Percentiles rank a stretch among this genome's conserved stretches.
Evolutionary conservation across 92 coral and sea anemone species (phyloP).

Genomic region (Porites cylindrica): DNA sequence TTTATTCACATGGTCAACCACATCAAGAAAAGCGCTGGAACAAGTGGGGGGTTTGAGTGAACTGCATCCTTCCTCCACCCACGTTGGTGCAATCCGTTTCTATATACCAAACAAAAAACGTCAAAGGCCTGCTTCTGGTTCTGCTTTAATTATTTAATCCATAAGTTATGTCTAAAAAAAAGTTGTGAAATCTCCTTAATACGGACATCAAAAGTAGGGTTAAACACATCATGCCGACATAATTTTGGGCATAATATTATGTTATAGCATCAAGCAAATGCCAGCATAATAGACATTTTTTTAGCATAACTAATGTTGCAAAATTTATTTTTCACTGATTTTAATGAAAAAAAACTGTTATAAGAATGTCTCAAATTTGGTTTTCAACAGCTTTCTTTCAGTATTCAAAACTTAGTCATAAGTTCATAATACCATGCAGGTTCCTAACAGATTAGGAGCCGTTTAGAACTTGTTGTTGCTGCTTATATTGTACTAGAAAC

Average conservation of each 20-base stretch:
- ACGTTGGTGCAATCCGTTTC: no score
- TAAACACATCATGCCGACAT: no score
- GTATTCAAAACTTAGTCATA: not conserved
- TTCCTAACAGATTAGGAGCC: constrained; percentile 11
- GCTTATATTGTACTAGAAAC: constrained; percentile 1
- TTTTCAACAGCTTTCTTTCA: not conserved
- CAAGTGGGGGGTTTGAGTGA: constrained; percentile 7
- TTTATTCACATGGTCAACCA: not conserved
- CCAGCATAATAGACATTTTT: not conserved
- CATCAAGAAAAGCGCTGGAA: constrained; percentile 33
- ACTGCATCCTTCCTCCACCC: no score
- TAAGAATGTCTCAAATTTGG: constrained; percentile 2
- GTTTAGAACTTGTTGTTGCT: not conserved
- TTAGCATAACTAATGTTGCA: constrained; percentile 3
- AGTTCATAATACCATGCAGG: constrained; percentile 1
- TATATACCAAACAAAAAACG: not conserved
- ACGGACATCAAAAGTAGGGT: no score
- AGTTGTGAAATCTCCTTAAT: constrained; percentile 2
- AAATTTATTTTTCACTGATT: constrained; percentile 2
- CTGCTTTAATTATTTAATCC: not conserved
- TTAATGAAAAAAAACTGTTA: not conserved
- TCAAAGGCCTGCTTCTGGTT: constrained; percentile 16
- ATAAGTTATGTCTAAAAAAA: not conserved
- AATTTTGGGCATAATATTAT: no score
- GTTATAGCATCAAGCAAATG: constrained; percentile 10